Evolutionary conservation across 2,113 vertebrate species (phyloP), one percentile per base, ranked within the genome.

Genomic region (Microtus richardsoni): DNA sequence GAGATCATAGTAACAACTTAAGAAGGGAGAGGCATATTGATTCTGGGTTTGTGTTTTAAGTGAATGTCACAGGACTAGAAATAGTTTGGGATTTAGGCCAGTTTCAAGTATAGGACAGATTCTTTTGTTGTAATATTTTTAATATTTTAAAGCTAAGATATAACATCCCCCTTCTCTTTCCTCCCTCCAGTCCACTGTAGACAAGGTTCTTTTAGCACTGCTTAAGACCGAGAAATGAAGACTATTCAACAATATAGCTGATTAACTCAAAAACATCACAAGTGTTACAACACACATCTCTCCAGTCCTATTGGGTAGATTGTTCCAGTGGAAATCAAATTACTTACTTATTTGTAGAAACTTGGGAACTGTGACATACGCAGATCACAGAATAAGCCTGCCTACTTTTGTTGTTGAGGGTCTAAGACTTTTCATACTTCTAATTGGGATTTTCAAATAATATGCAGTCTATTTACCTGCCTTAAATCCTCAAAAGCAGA

Each of bases 271-370:
- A 52, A 33, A 44, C 26, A 16, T 77, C 79, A 64, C 24, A 90
- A 36, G 62, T 88, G 10, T 88, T 79, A 66, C 75, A 60, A 88
- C 47, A 21, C 16, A 1, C 33, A 58, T n/a, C 19, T 7, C n/a
- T 17, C 62, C 54, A 54, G 19, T 1, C 70, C 28, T 73, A 17
- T 26, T 5, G 58, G 30, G 33, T 73, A 6, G n/a, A 54, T 62
- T 84, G 22, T 83, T 90, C 28, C 73, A 19, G 78, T 33, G 13
- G 47, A 36, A 10, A 79, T 74, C 60, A 60, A 73, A 19, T 58
- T 58, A 7, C n/a, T 88, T 93, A 89, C 44, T 49, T 49, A 49
- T 49, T 92, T 74, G 22, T n/a, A 88, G 49, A 79, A 94, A 39
- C 10, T 12, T 22, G 22, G 13, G 7, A 84, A 39, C 24, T 62